Percentiles rank a stretch among this genome's conserved stretches.
Evolutionary conservation across 2,888 invertebrate genomes (phyloP).

Genomic region (Reticulitermes lucifugus): DNA sequence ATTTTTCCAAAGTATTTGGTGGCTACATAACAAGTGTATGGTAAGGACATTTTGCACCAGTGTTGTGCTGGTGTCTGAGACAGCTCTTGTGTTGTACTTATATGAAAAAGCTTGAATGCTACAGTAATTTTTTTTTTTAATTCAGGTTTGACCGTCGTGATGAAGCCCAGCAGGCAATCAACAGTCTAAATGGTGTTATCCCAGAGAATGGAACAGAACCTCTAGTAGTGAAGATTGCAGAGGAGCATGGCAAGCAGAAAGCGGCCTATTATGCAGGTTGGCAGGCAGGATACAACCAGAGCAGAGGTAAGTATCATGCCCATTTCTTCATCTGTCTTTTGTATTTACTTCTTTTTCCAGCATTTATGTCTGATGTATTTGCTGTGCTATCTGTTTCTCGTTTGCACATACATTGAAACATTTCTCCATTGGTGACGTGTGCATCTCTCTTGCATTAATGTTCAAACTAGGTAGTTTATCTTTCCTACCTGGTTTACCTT

Average conservation of each 20-base stretch:
- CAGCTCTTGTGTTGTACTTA: background rate
- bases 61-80: too few species aligned
- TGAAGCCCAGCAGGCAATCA: slow-evolving; percentile 91
- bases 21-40: too few species aligned
- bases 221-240: slow-evolving; percentile 86
- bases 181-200: slow-evolving; percentile 84
- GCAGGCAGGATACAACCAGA: slow-evolving; percentile 76
- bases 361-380: too few species aligned
- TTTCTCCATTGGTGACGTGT: too few species aligned
- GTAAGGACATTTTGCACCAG: too few species aligned
- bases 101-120: background rate
- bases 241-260: slow-evolving; percentile 87
- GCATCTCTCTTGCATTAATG: too few species aligned
- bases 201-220: slow-evolving; percentile 88
- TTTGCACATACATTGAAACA: too few species aligned
- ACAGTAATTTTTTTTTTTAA: background rate
- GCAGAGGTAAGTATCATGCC: slow-evolving; percentile 61
- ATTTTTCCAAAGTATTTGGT: too few species aligned
- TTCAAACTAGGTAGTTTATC: too few species aligned
- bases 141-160: slow-evolving; percentile 85
- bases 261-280: slow-evolving; percentile 79
- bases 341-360: too few species aligned
- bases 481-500: too few species aligned
- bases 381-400: too few species aligned
- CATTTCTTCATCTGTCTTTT: background rate